Conservation (phyloP, 2,797 vertebrate genomes). For the Discoglossus pictus region DNA sequence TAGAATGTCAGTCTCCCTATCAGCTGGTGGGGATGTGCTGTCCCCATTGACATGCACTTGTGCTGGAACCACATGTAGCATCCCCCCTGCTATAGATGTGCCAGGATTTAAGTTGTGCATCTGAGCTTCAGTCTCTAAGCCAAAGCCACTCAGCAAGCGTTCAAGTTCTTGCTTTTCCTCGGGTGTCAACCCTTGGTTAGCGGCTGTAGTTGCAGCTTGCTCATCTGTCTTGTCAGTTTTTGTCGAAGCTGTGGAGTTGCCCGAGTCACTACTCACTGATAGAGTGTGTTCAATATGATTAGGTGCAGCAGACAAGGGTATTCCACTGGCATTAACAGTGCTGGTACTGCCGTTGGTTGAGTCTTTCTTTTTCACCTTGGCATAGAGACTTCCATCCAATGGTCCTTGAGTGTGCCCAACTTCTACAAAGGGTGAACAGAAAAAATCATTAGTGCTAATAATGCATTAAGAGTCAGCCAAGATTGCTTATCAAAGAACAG, state of each 20-base stretch:
- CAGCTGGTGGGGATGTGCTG: conserved; percentile 65
- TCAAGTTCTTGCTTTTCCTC: conserved; percentile 91
- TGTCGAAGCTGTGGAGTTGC: conserved; percentile 95
- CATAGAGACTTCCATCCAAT: conserved; percentile 95
- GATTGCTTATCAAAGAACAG: conserved; percentile 48
- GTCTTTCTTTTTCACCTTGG: conserved; percentile 97
- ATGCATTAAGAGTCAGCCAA: conserved; percentile 28
- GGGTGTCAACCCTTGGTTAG: conserved; percentile 72
- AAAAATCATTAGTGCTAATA: conserved; percentile 35
- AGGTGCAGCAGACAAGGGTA: conserved; percentile 70
- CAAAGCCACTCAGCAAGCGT: conserved; percentile 89
- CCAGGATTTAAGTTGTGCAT: conserved; percentile 76
- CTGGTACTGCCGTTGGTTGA: conserved; percentile 76
- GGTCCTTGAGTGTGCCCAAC: conserved; percentile 95
- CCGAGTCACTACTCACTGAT: conserved; percentile 96
- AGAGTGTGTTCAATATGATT: conserved; percentile 89
- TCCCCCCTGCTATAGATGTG: conserved; percentile 55
- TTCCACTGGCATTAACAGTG: conserved; percentile 73
- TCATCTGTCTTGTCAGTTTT: conserved; percentile 97
- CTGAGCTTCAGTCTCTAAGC: conserved; percentile 70
- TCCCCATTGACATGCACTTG: conserved; percentile 94
- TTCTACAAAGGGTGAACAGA: conserved; percentile 70
- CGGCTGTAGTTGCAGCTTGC: conserved; percentile 58
- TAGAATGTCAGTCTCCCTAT: conserved; percentile 95
- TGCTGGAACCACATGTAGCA: conserved; percentile 88